phyloP scores from a whole-genome alignment of 2,888 invertebrate genomes.

The Prosapia bicincta region DNA sequence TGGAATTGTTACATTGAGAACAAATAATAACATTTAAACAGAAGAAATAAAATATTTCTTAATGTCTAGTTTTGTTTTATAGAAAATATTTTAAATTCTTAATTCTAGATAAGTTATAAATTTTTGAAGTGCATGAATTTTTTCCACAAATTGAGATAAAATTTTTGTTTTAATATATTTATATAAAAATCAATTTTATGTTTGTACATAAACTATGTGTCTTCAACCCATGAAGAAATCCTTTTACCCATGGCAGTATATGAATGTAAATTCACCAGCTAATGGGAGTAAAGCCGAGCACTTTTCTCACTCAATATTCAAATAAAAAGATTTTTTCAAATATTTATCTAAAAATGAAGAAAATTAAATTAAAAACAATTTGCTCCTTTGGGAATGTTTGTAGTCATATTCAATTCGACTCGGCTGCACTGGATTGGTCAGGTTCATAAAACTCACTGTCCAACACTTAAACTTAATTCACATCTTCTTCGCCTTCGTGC shows the following conservation, averaged over 20 bases:
- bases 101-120: neutral
- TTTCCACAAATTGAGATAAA: neutral
- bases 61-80: neutral
- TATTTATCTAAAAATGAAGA: neutral
- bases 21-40: slow-evolving; percentile 11
- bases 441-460: neutral
- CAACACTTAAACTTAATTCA: slow-evolving; percentile 29
- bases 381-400: slow-evolving; percentile 5
- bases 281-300: neutral
- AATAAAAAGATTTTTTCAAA: neutral
- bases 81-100: neutral
- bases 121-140: neutral
- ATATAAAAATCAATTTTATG: neutral
- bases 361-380: neutral
- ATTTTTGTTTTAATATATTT: neutral
- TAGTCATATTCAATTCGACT: neutral
- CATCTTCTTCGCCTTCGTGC: slow-evolving; percentile 43
- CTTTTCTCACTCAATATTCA: neutral
- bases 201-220: neutral
- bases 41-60: neutral
- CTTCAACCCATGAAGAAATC: neutral
- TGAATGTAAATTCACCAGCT: neutral
- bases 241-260: neutral
- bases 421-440: slow-evolving; percentile 16
- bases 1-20: slow-evolving; percentile 20